Evolutionary conservation across 1,140 invertebrate genomes (phyloP), one percentile per base, ranked within the genome.

Genomic region (Drosophila sp.): DNA sequence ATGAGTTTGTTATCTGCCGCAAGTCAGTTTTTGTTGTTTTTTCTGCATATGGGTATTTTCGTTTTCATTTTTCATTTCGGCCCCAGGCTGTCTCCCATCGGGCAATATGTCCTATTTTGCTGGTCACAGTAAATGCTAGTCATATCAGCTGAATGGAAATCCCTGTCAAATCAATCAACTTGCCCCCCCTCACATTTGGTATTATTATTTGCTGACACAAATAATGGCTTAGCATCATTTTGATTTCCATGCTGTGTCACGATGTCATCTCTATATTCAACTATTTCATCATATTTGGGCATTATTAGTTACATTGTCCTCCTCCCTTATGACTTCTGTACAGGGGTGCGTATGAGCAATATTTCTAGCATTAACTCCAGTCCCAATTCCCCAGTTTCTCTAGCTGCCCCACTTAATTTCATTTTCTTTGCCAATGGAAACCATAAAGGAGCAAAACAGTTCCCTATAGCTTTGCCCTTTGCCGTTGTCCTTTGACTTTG

Each of bases 1-100:
- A 86, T 86, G 83, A 86, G 80, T 86, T 89, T 87, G 66, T 87
- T 89, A 86, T 86, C 83, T 65, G 35, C 32, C 72, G 27, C 72
- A 66, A 67, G 67, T 58, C 62, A 68, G 17, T 17, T 17, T 0
- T 17, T 17, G 68, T 70, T 38, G 65, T 72, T 60, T 70, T 40
- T 44, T 33, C 33, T 38, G 47, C 32, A 33, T 54, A 35, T 23
- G 17, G 30, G 54, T 10, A 65, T n/a, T 23, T 54, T 76, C 54
- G 40, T 40, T 47, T 65, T 61, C 75, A 69, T 47, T 30, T 69
- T 56, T 73, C 50, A 54, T 75, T 75, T 72, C 55, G 60, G 63
- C 47, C 50, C 71, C 55, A 32, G 35, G 73, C 57, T 65, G 74
- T 76, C 67, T 76, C 74, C 66, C 66, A 27, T 27, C 23, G 6